phyloP scores from a whole-genome alignment of 2,113 vertebrate genomes.

The Nerophis ophidion region DNA sequence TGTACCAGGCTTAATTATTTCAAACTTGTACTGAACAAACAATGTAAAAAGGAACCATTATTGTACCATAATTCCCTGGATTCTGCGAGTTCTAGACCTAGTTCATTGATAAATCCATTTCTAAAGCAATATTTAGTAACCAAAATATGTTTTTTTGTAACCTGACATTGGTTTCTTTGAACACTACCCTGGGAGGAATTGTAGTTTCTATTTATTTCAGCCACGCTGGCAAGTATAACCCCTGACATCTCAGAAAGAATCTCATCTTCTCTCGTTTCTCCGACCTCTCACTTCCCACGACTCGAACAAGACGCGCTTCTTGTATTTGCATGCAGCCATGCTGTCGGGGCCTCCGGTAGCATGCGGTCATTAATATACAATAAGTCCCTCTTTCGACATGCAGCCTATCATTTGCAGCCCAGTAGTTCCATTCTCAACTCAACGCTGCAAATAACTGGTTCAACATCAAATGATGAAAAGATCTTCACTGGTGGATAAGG shows the following conservation, averaged over 20 bases:
- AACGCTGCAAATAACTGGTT: conserved; percentile 34
- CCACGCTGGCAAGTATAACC: not conserved
- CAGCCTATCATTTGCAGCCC: conserved; percentile 34
- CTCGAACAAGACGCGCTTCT: conserved; percentile 15
- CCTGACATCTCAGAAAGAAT: conserved; percentile 38
- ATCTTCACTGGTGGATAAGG: not conserved
- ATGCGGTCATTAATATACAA: conserved; percentile 44
- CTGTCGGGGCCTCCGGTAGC: conserved; percentile 13
- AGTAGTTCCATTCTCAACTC: conserved; percentile 10
- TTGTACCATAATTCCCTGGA: too few relatives aligned
- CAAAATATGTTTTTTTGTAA: not conserved
- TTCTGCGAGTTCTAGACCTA: too few relatives aligned
- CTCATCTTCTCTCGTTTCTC: conserved; percentile 51
- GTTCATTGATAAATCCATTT: not conserved
- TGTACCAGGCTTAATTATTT: too few relatives aligned
- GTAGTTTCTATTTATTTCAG: not conserved
- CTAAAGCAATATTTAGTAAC: conserved; percentile 2
- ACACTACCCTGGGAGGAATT: not conserved
- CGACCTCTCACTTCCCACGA: conserved; percentile 39
- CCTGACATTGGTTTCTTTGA: not conserved
- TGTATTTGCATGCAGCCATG: conserved; percentile 37
- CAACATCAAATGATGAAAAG: conserved; percentile 41
- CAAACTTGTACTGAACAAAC: too few relatives aligned
- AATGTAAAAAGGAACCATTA: not conserved
- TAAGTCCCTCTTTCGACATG: conserved; percentile 27